Conservation (phyloP, 2,888 invertebrate genomes). For the Zaprionus obscuricornis region DNA sequence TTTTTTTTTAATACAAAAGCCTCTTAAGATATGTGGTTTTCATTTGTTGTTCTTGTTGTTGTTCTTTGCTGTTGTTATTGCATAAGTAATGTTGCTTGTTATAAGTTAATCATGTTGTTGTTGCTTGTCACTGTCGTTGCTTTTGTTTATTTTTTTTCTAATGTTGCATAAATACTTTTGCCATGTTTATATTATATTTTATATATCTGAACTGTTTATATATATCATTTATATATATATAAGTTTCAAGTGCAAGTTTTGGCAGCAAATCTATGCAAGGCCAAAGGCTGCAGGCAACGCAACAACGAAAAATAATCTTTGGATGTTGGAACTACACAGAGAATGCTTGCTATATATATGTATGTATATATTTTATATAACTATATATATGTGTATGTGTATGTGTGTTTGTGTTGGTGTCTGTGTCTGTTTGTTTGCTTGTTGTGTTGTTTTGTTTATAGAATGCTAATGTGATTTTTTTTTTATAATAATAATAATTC, state of each 20-base stretch:
- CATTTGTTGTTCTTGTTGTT: too few relatives aligned
- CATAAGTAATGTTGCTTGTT: conserved; percentile 30
- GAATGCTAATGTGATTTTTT: conserved; percentile 38
- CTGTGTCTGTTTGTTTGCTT: too few relatives aligned
- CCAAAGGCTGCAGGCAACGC: conserved; percentile 49
- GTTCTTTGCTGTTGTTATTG: conserved; percentile 28
- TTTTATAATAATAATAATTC: conserved; percentile 36
- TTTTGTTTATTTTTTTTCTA: conserved; percentile 26
- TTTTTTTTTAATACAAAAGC: conserved; percentile 71
- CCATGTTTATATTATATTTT: conserved; percentile 35
- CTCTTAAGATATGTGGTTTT: conserved; percentile 79
- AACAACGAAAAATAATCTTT: conserved; percentile 74
- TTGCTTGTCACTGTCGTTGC: conserved; percentile 11
- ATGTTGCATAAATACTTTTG: conserved; percentile 34
- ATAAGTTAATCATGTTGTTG: conserved; percentile 17
- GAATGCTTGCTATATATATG: conserved; percentile 27
- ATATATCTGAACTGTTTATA: conserved; percentile 20
- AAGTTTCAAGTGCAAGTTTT: conserved; percentile 35
- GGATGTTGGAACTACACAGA: conserved; percentile 67
- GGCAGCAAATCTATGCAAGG: too few relatives aligned
- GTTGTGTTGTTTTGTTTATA: too few relatives aligned
- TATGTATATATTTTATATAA: conserved; percentile 14
- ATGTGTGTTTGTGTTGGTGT: too few relatives aligned
- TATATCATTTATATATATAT: conserved; percentile 12
- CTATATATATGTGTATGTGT: conserved; percentile 12